Conservation (phyloP, 1,140 invertebrate genomes). For the Drosophila suzukii region DNA sequence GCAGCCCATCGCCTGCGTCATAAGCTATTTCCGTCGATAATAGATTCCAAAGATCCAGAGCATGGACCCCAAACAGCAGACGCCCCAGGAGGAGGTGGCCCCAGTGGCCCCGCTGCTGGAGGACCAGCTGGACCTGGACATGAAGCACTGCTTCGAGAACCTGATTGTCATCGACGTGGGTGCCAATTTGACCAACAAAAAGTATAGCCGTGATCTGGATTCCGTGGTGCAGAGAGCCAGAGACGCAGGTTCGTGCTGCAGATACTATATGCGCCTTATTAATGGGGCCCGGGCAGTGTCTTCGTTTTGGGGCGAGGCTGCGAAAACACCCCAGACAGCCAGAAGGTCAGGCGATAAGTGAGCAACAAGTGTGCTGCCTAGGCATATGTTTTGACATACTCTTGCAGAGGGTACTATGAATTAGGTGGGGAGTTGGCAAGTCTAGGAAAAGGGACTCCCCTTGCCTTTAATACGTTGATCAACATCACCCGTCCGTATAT, state of each 20-base stretch:
- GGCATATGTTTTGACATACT: not conserved
- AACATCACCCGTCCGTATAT: no score
- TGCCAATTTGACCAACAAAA: constrained; percentile 97
- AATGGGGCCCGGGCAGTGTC: constrained; percentile 33
- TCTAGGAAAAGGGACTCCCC: no score
- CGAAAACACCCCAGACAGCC: constrained; percentile 29
- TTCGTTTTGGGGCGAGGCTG: constrained; percentile 58
- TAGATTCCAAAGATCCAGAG: constrained; percentile 38
- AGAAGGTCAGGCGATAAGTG: constrained; percentile 57
- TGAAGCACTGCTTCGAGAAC: constrained; percentile 89
- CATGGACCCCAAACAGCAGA: constrained; percentile 63
- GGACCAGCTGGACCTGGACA: constrained; percentile 65
- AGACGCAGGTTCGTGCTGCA: constrained; percentile 90
- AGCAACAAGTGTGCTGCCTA: constrained; percentile 23
- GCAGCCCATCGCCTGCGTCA: constrained; percentile 63
- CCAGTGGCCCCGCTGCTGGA: constrained; percentile 43
- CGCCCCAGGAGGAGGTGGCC: constrained; percentile 36
- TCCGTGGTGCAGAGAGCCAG: constrained; percentile 96
- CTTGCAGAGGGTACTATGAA: not conserved
- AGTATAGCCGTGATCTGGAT: constrained; percentile 96
- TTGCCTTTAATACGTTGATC: no score
- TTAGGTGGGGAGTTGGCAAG: not conserved
- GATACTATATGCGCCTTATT: constrained; percentile 40
- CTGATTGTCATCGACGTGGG: constrained; percentile 96
- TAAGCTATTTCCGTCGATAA: constrained; percentile 73